Conservation (phyloP, 2,113 vertebrate genomes). For the Regulus satrapa region DNA sequence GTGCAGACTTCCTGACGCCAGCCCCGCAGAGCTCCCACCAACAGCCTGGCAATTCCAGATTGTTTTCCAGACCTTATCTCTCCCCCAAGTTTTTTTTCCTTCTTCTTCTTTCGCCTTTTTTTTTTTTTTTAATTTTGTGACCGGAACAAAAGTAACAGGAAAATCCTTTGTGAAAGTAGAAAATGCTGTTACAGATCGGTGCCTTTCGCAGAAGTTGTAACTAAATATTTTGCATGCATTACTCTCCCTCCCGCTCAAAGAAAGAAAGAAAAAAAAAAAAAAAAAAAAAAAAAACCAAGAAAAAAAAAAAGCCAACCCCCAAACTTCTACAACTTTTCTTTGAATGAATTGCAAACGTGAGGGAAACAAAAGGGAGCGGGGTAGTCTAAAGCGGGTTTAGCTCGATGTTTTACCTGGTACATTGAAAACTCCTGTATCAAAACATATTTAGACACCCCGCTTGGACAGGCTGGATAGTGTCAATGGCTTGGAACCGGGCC, state of each 20-base stretch:
- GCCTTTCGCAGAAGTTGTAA: conserved; percentile 54
- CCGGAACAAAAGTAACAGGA: conserved; percentile 72
- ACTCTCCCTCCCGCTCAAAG: neutral
- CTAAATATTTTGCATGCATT: conserved; percentile 49
- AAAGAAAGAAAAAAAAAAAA: neutral
- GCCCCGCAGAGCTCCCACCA: conserved; percentile 78
- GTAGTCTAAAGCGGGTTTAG: neutral
- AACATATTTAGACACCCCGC: neutral
- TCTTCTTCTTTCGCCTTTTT: neutral
- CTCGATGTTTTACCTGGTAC: neutral
- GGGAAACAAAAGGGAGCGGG: neutral
- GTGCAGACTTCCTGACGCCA: conserved; percentile 87
- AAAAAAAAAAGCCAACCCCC: neutral
- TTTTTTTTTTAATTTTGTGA: conserved; percentile 66
- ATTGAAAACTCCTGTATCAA: neutral
- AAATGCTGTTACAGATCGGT: conserved; percentile 62
- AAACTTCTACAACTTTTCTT: conserved; percentile 38
- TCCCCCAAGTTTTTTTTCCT: conserved; percentile 56
- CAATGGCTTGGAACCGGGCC: neutral
- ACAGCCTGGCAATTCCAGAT: conserved; percentile 77
- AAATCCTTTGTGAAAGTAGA: conserved; percentile 67
- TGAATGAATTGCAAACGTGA: conserved; percentile 29
- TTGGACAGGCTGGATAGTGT: neutral
- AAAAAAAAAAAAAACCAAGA: neutral
- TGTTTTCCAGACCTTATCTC: conserved; percentile 82